These are phyloP conservation scores for Phalacrocorax pelagicus DNA, from an alignment of 2,113 vertebrate species.

Conservation along the genomic window DNA sequence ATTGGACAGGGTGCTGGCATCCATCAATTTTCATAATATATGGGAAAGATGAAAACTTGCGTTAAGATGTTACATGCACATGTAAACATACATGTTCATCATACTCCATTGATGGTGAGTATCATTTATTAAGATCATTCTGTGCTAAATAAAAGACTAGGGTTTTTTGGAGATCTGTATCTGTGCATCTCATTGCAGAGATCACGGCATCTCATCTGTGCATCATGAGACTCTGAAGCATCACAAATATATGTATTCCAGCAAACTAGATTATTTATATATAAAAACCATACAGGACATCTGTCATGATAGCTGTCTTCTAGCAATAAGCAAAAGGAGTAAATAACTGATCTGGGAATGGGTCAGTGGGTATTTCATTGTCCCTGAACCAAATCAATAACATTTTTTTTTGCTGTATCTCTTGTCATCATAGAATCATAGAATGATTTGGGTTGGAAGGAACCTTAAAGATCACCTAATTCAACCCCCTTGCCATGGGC, in stretches of 20 bases:
- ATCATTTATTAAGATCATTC: not conserved
- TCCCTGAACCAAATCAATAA: constrained; percentile 41
- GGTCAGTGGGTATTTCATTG: constrained; percentile 3
- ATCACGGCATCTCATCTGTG: not conserved
- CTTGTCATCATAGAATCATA: not conserved
- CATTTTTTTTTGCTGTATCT: not conserved
- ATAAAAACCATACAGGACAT: not conserved
- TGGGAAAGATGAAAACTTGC: not conserved
- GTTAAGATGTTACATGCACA: not conserved
- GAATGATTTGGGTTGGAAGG: no score
- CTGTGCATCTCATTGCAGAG: not conserved
- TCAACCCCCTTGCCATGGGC: no score
- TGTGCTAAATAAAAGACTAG: not conserved
- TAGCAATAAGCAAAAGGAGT: not conserved
- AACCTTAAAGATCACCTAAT: no score
- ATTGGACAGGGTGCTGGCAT: not conserved
- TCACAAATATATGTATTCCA: not conserved
- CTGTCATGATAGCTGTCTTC: not conserved
- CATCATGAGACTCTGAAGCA: not conserved
- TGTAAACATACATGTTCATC: not conserved
- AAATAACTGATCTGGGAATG: not conserved
- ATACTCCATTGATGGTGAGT: not conserved
- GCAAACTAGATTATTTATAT: not conserved
- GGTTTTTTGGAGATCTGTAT: not conserved
- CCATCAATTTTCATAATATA: not conserved